Evolutionary conservation across 2,888 invertebrate species (phyloP), one percentile per base, ranked within the genome.

Genomic region (Drosophila setosimentum): DNA sequence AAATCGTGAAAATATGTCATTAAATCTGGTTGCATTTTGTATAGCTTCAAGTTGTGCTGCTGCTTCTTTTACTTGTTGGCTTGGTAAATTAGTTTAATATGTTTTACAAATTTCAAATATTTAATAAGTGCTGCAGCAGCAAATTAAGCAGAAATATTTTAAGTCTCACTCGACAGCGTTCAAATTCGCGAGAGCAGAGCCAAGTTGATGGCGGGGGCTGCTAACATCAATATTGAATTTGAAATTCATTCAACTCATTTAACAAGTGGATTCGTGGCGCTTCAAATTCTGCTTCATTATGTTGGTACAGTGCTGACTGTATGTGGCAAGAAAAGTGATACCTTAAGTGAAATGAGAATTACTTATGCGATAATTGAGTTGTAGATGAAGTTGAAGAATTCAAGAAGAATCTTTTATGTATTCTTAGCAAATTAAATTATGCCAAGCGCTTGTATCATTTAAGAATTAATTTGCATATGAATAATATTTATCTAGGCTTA

Each of bases 111-210:
- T 77, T 59, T 51, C 79, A 85, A 88, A 88, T 83, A 87, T 84
- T 84, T 87, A 84, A 84, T 85, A 85, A 80, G 49, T 60, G 65
- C 66, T 78, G 68, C 73, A 69, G 67, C 81, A 72, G 73, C 71
- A 83, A 86, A 83, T 83, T 81, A 79, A 70, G 73, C 71, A 32
- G 74, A 86, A 87, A 82, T 85, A 85, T 79, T 85, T 83, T n/a
- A 16, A 24, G 45, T 16, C 45, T 24, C 24, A 18, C 3, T 32
- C 13, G 16, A 49, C n/a, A 3, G 11, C 24, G 3, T 13, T 32
- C 4, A 53, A n/a, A 29, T 29, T 55, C 16, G 29, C 16, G 18
- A 18, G n/a, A 2, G 50, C 16, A 2, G 16, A 24, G 13, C 11
- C 2, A 13, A 7, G 24, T 13, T 16, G 16, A 18, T 5, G 16